phyloP scores from a whole-genome alignment of 2,888 invertebrate genomes.

The Mimachlamys varia region DNA sequence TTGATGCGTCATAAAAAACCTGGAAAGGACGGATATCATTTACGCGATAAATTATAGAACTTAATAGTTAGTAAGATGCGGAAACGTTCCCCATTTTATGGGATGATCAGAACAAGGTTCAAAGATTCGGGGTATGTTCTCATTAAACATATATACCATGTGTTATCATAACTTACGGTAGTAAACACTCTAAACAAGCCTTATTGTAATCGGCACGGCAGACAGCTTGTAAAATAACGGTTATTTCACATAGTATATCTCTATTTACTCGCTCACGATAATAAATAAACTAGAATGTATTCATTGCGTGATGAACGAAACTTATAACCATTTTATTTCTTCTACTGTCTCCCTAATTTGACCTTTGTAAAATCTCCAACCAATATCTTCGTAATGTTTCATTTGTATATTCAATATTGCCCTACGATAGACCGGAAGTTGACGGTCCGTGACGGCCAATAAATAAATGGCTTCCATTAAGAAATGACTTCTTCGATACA shows the following conservation, averaged over 20 bases:
- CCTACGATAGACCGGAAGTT: neutral
- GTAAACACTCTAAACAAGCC: neutral
- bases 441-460: neutral
- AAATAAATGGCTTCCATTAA: too few relatives aligned
- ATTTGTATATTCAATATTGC: too few relatives aligned
- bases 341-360: neutral
- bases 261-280: neutral
- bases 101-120: too few relatives aligned
- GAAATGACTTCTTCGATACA: neutral
- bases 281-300: neutral
- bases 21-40: neutral
- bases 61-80: too few relatives aligned
- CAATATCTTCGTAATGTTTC: too few relatives aligned
- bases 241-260: neutral
- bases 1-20: neutral
- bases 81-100: too few relatives aligned
- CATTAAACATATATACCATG: neutral
- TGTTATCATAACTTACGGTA: neutral
- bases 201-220: neutral
- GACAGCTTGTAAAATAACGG: neutral
- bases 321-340: neutral
- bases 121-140: neutral
- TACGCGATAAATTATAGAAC: neutral
- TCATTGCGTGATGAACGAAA: neutral
- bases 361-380: neutral